Evolutionary conservation across 2,888 invertebrate genomes (phyloP), one percentile per base, ranked within the genome.

Genomic region (Melanophora roralis): DNA sequence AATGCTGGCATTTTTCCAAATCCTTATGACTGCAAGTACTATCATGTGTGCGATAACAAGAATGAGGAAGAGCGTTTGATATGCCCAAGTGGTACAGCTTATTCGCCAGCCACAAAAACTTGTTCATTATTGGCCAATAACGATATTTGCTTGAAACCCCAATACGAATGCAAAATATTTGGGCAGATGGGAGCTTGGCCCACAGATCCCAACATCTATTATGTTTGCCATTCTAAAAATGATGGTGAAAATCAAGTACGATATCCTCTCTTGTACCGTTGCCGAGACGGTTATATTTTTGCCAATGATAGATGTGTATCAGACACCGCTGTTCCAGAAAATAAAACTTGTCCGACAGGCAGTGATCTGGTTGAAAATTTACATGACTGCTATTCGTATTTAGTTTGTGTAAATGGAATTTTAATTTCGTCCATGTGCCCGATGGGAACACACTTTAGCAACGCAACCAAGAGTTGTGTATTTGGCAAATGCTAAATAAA

Each of bases 11-110:
- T 83, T 0, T 88, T 84, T 65, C 89, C 89, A 1, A 87, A 89
- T 86, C 89, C 89, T 6, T 88, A 88, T 64, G 85, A 89, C 47
- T 89, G 89, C 53, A 86, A 86, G 72, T 84, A 82, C 51, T 89
- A 88, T 72, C 88, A 89, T 71, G 84, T 85, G 53, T 89, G 89
- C 72, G 84, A 79, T 51, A 79, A 81, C 0, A 81, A 69, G 5
- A 85, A 84, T 16, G 76, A 81, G 59, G 84, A 85, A 34, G 82
- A 82, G 3, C 85, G 84, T 0, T 80, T 74, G 0, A 82, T 82
- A 43, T 87, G 88, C 62, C 81, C 83, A 65, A 84, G 83, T 27
- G 86, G 84, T 3, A 80, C 83, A 1, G 87, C 83, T 2, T 89
- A 85, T 79, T 86, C 87, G 9, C 77, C 84, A 4, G 75, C 78